phyloP scores from a whole-genome alignment of 1,140 invertebrate genomes.

The Trichoplusia ni region DNA sequence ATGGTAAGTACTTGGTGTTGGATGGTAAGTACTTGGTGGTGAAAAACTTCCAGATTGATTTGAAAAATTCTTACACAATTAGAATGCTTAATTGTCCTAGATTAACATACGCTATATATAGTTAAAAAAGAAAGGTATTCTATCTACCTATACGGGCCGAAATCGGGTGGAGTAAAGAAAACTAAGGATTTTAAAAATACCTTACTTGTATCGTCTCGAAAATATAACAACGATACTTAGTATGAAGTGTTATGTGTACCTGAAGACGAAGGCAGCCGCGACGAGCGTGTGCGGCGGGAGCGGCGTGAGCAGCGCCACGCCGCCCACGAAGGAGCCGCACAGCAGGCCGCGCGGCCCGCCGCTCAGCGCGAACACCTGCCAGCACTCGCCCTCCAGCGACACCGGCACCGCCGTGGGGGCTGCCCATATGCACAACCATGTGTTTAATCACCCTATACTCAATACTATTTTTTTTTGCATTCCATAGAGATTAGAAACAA shows the following conservation, averaged over 20 bases:
- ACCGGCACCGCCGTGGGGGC: slow-evolving; percentile 51
- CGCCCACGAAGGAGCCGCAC: slow-evolving; percentile 54
- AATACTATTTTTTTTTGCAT: not conserved
- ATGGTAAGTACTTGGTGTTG: no score
- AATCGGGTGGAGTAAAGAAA: not conserved
- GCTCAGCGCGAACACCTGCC: slow-evolving; percentile 47
- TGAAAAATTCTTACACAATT: no score
- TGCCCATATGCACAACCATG: slow-evolving; percentile 29
- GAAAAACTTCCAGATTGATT: no score
- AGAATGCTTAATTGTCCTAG: no score
- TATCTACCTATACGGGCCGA: not conserved
- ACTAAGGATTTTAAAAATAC: no score
- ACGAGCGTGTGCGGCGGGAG: slow-evolving; percentile 36
- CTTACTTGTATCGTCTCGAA: no score
- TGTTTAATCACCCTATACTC: not conserved
- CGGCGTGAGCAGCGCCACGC: slow-evolving; percentile 51
- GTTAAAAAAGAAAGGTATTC: no score
- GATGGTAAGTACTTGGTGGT: no score
- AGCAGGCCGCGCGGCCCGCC: slow-evolving; percentile 51
- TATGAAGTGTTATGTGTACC: no score
- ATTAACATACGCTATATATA: no score
- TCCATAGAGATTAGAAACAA: no score
- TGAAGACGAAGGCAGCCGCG: slow-evolving; percentile 50
- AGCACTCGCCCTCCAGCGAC: slow-evolving; percentile 50
- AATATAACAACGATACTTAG: slow-evolving; percentile 21